phyloP scores from a whole-genome alignment of 2,113 vertebrate species.

The Myotis yumanensis region DNA sequence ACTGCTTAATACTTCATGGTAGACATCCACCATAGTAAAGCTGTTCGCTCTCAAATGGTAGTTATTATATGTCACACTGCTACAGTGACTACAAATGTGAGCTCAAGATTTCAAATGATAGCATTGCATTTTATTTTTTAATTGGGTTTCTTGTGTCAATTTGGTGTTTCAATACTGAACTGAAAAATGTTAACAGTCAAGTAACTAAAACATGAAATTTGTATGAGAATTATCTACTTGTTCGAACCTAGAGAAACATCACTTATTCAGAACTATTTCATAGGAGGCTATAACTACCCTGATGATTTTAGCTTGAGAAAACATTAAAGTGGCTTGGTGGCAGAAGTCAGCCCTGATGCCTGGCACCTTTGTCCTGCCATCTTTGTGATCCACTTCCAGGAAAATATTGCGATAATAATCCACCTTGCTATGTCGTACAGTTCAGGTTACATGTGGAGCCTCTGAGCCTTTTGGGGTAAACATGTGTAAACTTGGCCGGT shows the following conservation, averaged over 20 bases:
- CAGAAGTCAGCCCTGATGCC: neutral
- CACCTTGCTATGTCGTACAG: neutral
- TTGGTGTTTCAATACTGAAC: neutral
- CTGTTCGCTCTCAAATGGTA: neutral
- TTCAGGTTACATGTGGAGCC: neutral
- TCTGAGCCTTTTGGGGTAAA: constrained; percentile 52
- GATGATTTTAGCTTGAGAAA: constrained; percentile 1
- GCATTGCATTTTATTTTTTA: neutral
- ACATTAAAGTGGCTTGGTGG: neutral
- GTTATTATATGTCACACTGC: neutral
- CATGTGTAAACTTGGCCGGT: neutral
- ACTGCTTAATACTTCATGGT: neutral
- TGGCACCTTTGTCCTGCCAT: neutral
- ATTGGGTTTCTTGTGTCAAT: neutral
- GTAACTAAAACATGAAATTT: neutral
- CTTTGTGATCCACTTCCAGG: neutral
- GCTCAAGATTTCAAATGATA: neutral
- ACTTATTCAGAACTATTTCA: neutral
- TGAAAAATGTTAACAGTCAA: neutral
- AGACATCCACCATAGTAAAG: neutral
- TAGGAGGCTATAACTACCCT: neutral
- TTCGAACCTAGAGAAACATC: neutral
- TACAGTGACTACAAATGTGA: neutral
- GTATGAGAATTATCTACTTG: neutral
- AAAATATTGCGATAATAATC: neutral